These are phyloP conservation scores for Drosophila sulfurigaster DNA, from an alignment of 1,140 invertebrate species.

Conservation along the genomic window DNA sequence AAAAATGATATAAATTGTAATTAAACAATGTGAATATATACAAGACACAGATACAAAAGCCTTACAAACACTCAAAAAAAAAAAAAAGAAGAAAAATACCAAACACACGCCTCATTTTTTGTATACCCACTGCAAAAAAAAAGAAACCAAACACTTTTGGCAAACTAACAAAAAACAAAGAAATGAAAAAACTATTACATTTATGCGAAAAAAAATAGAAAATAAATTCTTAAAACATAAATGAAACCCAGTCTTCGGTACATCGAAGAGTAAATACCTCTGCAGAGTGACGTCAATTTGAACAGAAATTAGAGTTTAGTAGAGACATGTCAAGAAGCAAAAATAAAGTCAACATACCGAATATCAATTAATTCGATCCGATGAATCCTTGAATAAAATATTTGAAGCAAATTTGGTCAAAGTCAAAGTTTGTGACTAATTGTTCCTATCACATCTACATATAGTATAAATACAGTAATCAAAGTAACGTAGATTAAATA, in stretches of 20 bases:
- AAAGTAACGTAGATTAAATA: no score
- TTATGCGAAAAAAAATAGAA: slow-evolving; percentile 15
- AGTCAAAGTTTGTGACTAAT: no score
- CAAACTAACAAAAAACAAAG: slow-evolving; percentile 31
- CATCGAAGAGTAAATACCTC: not conserved
- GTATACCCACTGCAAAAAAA: slow-evolving; percentile 49
- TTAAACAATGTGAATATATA: slow-evolving; percentile 37
- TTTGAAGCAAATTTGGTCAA: no score
- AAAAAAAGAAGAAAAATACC: not conserved
- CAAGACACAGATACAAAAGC: slow-evolving; percentile 54
- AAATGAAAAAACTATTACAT: slow-evolving; percentile 2
- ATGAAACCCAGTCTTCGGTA: not conserved
- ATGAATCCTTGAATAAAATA: no score
- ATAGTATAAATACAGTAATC: no score
- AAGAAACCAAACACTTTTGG: slow-evolving; percentile 28
- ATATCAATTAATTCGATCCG: no score
- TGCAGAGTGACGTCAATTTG: not conserved
- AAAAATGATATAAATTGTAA: slow-evolving; percentile 53
- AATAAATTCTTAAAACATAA: not conserved
- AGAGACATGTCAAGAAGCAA: no score
- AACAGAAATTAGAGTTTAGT: no score
- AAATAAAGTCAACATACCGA: no score
- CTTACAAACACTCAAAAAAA: slow-evolving; percentile 57
- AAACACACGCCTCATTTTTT: slow-evolving; percentile 65
- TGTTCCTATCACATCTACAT: no score